Evolutionary conservation across 2,113 vertebrate species (phyloP).

Genomic region (Nannobrachium achirus): DNA sequence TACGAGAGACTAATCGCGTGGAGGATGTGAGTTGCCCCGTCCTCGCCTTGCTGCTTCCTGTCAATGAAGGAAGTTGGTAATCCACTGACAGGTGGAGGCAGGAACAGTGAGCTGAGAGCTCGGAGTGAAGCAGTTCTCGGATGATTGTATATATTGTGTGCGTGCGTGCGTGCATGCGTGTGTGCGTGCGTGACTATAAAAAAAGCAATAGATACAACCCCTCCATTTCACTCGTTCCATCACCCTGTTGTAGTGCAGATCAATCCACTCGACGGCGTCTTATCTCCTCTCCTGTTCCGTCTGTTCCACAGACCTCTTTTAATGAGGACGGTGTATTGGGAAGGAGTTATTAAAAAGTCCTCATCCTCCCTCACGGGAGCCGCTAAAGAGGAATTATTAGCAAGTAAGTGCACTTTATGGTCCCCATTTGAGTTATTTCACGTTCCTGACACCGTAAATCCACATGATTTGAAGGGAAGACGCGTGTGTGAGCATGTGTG

Average conservation of each 20-base stretch:
- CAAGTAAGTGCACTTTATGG: constrained; percentile 72
- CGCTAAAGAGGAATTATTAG: constrained; percentile 72
- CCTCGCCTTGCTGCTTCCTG: too few relatives aligned
- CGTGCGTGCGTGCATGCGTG: too few relatives aligned
- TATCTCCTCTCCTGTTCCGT: constrained; percentile 19
- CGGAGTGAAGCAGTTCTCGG: constrained; percentile 2
- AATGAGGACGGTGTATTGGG: constrained; percentile 72
- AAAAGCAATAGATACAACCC: constrained; percentile 30
- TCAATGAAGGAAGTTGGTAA: too few relatives aligned
- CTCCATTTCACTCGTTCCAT: constrained; percentile 48
- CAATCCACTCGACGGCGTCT: constrained; percentile 42
- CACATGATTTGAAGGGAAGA: constrained; percentile 42
- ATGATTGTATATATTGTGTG: too few relatives aligned
- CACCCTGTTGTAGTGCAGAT: constrained; percentile 34
- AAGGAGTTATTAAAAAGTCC: constrained; percentile 78
- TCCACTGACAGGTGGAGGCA: too few relatives aligned
- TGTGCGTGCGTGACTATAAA: too few relatives aligned
- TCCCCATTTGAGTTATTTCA: constrained; percentile 63
- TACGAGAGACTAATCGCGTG: too few relatives aligned
- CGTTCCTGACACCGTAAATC: constrained; percentile 67
- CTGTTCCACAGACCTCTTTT: constrained; percentile 61
- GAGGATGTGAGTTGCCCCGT: too few relatives aligned
- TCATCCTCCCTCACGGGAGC: constrained; percentile 64
- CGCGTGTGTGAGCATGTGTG: not conserved
- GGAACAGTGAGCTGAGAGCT: not conserved